phyloP scores from a whole-genome alignment of 35 echinoderm and acorn worm genomes.

The Apostichopus parvimensis region DNA sequence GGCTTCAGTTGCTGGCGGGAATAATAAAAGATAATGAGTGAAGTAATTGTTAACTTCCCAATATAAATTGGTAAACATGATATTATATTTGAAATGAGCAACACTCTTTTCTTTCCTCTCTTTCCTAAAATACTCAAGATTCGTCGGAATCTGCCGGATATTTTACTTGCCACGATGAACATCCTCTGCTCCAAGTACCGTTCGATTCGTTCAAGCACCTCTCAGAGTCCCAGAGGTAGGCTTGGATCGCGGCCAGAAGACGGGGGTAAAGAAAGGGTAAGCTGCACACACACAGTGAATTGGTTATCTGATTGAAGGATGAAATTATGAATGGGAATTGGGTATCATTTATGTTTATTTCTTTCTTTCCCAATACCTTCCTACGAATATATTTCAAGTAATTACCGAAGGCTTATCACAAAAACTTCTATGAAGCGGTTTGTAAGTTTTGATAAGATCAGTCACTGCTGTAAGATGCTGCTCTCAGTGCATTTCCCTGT shows the following conservation, averaged over 20 bases:
- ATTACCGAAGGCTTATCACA: neutral
- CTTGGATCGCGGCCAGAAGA: constrained; percentile 63
- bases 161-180: constrained; percentile 91
- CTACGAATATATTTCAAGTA: neutral
- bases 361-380: neutral
- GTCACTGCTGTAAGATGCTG: too few species aligned
- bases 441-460: too few species aligned
- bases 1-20: too few species aligned
- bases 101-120: too few species aligned
- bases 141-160: constrained; percentile 81
- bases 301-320: too few species aligned
- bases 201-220: constrained; percentile 39
- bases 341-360: neutral
- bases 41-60: too few species aligned
- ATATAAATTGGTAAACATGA: too few species aligned
- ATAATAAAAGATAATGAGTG: too few species aligned
- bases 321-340: neutral
- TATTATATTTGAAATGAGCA: too few species aligned
- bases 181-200: constrained; percentile 89
- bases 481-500: too few species aligned
- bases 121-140: constrained; percentile 41
- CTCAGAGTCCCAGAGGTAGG: constrained; percentile 61
- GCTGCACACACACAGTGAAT: neutral
- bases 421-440: too few species aligned
- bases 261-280: constrained; percentile 89